phyloP scores from a whole-genome alignment of 2,113 vertebrate species.

The Chlamydotis undulata region DNA sequence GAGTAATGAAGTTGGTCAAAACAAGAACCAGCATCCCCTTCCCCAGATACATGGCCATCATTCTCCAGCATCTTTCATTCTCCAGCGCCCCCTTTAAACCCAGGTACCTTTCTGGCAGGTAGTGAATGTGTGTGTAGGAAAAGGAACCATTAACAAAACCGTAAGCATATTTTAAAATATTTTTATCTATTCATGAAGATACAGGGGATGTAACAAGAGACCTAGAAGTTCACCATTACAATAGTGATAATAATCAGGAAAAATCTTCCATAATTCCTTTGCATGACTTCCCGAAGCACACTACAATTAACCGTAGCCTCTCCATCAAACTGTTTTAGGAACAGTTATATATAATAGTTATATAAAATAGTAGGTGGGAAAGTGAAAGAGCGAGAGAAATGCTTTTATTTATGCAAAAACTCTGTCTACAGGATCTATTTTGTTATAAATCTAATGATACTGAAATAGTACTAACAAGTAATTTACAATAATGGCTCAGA shows the following conservation, averaged over 20 bases:
- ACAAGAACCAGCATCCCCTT: not conserved
- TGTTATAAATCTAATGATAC: not conserved
- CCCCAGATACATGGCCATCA: fast-evolving
- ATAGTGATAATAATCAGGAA: not conserved
- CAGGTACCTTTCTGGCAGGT: not conserved
- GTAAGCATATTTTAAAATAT: not conserved
- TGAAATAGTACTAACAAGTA: not conserved
- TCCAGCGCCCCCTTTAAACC: not conserved
- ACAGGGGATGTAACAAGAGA: not conserved
- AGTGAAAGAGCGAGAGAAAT: not conserved
- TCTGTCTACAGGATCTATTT: not conserved
- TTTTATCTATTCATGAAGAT: not conserved
- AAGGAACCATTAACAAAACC: not conserved
- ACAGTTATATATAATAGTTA: not conserved
- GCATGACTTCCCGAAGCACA: not conserved
- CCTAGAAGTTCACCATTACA: not conserved
- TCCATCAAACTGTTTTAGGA: not conserved
- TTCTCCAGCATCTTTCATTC: not conserved
- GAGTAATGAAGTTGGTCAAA: not conserved
- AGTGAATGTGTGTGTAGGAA: fast-evolving
- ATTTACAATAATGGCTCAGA: not conserved
- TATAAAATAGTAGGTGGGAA: not conserved
- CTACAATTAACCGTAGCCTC: not conserved
- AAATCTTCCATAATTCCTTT: not conserved
- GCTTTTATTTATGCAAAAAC: not conserved